These are phyloP conservation scores for Elanoides forficatus DNA, from an alignment of 2,113 vertebrate species.

Conservation along the genomic window DNA sequence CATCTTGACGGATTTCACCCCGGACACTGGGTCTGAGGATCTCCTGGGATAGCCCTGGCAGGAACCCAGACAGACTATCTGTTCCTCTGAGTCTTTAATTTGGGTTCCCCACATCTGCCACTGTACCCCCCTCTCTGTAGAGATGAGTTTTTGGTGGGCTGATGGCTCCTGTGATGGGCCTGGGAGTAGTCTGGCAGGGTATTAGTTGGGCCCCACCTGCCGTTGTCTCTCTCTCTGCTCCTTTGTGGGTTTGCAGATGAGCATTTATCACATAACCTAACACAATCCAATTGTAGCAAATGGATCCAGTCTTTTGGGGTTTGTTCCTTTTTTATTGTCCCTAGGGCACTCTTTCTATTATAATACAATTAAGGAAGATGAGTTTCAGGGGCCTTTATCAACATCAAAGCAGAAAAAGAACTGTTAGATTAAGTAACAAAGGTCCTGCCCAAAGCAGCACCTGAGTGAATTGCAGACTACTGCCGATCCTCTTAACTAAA, in stretches of 20 bases:
- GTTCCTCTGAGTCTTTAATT: not conserved
- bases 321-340: not conserved
- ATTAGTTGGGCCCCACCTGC: not conserved
- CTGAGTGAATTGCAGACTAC: constrained; percentile 23
- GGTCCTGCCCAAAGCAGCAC: constrained; percentile 11
- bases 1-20: not conserved
- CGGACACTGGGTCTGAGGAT: not conserved
- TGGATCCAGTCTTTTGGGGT: not conserved
- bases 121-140: not conserved
- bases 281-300: not conserved
- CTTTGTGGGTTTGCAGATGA: not conserved
- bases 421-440: constrained; percentile 36
- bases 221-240: not conserved
- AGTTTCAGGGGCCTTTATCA: constrained; percentile 24
- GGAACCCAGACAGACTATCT: not conserved
- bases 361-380: constrained; percentile 24
- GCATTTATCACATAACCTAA: not conserved
- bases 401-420: not conserved
- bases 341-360: not conserved
- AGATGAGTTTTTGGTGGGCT: not conserved
- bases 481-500: constrained; percentile 38
- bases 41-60: not conserved
- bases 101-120: not conserved
- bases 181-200: not conserved
- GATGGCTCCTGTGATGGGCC: not conserved